Conservation (phyloP, 1,140 invertebrate genomes). For the Hydropsyche tenuis region DNA sequence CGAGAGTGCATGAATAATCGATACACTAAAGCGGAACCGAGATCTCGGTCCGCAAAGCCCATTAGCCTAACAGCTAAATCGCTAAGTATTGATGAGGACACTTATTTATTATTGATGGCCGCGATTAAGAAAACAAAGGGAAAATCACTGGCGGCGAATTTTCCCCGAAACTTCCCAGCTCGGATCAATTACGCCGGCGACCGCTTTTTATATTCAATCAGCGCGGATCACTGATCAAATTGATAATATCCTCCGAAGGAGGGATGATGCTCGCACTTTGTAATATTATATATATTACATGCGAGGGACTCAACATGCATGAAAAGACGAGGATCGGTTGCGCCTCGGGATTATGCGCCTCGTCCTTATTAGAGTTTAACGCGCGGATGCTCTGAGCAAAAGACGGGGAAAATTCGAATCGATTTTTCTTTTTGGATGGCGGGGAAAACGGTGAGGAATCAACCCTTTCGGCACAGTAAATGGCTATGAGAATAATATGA, state of each 20-base stretch:
- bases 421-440: too few relatives aligned
- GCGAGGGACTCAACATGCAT: not conserved
- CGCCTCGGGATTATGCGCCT: not conserved
- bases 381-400: too few relatives aligned
- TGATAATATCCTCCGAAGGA: conserved; percentile 18
- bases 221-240: conserved; percentile 25
- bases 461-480: too few relatives aligned
- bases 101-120: conserved; percentile 26
- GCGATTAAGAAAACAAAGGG: conserved; percentile 25
- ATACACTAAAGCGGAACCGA: not conserved
- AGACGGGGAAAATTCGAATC: too few relatives aligned
- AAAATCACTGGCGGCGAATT: conserved; percentile 2
- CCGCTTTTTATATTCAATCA: conserved; percentile 23
- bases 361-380: too few relatives aligned
- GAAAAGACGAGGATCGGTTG: not conserved
- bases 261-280: too few relatives aligned
- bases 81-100: conserved; percentile 28
- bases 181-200: conserved; percentile 13
- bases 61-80: conserved; percentile 22
- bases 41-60: conserved; percentile 5
- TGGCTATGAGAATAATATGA: too few relatives aligned
- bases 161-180: not conserved
- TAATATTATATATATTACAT: too few relatives aligned
- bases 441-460: too few relatives aligned
- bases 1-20: conserved; percentile 4